A percentile compares a stretch with the other conserved stretches of the same genome.
Conservation (phyloP, 2,113 vertebrate species). For the Bettongia penicillata region DNA sequence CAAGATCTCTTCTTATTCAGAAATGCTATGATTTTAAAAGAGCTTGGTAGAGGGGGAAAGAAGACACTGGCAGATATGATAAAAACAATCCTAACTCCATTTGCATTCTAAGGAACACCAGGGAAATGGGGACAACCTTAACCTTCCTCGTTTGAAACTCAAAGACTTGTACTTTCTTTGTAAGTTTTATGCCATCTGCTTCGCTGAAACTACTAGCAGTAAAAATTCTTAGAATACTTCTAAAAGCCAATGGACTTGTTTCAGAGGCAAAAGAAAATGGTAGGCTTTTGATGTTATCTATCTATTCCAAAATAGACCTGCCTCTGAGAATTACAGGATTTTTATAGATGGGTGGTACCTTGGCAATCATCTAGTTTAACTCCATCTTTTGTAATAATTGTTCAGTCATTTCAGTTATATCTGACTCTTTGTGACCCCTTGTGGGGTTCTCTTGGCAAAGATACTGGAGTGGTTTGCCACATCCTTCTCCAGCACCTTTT, state of each 20-base stretch:
- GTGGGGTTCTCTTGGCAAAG: background rate
- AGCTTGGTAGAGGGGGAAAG: background rate
- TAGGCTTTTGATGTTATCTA: background rate
- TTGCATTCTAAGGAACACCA: background rate
- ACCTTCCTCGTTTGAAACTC: background rate
- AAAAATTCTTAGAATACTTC: background rate
- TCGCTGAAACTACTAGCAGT: background rate
- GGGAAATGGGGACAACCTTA: background rate
- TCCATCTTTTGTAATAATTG: background rate
- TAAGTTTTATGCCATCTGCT: background rate
- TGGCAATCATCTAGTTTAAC: background rate
- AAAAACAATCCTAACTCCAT: background rate
- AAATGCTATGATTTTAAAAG: background rate
- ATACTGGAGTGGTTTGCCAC: background rate
- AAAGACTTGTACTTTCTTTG: background rate
- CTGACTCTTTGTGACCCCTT: background rate
- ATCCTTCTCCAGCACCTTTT: background rate
- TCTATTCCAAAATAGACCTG: background rate
- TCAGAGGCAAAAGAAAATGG: background rate
- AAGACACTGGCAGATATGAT: background rate
- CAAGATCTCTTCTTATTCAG: background rate
- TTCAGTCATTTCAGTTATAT: background rate
- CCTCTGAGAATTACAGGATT: background rate
- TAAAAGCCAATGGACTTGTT: background rate
- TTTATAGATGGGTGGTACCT: background rate